phyloP scores from a whole-genome alignment of 2,888 invertebrate genomes.

The Glomeris marginata region DNA sequence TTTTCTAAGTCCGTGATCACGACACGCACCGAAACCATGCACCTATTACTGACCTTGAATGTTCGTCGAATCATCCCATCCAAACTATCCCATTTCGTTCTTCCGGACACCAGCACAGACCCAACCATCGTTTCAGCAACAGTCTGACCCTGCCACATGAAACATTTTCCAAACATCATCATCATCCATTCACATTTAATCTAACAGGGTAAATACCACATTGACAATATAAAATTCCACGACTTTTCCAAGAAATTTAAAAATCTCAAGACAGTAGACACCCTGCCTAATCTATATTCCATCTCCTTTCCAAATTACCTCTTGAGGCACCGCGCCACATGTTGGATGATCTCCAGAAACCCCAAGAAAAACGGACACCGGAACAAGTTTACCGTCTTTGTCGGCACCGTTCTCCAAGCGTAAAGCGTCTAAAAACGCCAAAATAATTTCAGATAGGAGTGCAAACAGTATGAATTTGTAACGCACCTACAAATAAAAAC shows the following conservation, averaged over 20 bases:
- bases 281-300: too few species aligned
- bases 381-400: constrained; percentile 53
- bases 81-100: constrained; percentile 87
- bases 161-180: not conserved
- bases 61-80: constrained; percentile 81
- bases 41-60: constrained; percentile 47
- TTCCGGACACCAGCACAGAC: constrained; percentile 74
- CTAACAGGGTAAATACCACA: not conserved
- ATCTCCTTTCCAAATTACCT: not conserved
- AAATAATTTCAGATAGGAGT: not conserved
- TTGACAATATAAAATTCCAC: too few species aligned
- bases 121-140: constrained; percentile 61
- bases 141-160: constrained; percentile 20
- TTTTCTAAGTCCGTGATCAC: constrained; percentile 18
- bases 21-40: constrained; percentile 17
- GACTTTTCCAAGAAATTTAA: not conserved
- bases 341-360: constrained; percentile 35
- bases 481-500: not conserved
- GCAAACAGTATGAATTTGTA: not conserved
- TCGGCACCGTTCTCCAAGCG: constrained; percentile 26
- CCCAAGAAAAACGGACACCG: constrained; percentile 74
- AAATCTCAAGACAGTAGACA: too few species aligned
- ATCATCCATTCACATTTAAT: not conserved
- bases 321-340: constrained; percentile 4
- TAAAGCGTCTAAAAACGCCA: constrained; percentile 23